These are phyloP conservation scores for Dendropsophus ebraccatus DNA, from an alignment of 2,113 vertebrate genomes.

Conservation along the genomic window DNA sequence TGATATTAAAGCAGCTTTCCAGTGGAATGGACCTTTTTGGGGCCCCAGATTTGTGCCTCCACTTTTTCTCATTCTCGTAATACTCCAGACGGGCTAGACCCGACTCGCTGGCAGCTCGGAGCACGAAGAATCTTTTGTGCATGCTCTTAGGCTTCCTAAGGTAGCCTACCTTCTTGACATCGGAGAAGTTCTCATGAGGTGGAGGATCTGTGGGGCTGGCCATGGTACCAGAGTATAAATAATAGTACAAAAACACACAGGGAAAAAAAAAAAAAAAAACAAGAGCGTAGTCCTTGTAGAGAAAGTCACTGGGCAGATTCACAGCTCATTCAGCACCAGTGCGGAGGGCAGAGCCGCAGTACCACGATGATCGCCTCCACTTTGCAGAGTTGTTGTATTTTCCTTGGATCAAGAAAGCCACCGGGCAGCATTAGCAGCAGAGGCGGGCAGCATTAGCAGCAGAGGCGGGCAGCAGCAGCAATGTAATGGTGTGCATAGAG, in stretches of 20 bases:
- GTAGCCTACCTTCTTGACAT: conserved; percentile 92
- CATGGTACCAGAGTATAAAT: conserved; percentile 51
- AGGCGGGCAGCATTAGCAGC: neutral
- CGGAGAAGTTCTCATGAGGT: conserved; percentile 81
- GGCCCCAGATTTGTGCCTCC: conserved; percentile 88
- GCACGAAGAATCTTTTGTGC: conserved; percentile 91
- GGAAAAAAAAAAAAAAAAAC: neutral
- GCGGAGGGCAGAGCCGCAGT: neutral
- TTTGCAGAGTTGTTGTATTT: conserved; percentile 53
- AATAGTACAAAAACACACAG: neutral
- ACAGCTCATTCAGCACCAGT: conserved; percentile 61
- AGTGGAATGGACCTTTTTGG: conserved; percentile 88
- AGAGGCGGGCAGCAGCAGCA: neutral
- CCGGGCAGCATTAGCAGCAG: neutral
- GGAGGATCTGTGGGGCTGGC: conserved; percentile 81
- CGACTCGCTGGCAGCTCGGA: conserved; percentile 82
- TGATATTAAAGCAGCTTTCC: conserved; percentile 91
- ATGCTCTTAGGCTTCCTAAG: conserved; percentile 93
- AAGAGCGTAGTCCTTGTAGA: conserved; percentile 53
- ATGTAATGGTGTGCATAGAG: neutral
- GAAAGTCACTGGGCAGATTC: conserved; percentile 57
- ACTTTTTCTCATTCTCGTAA: conserved; percentile 93
- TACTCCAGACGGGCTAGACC: conserved; percentile 89
- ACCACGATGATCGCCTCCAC: conserved; percentile 46
- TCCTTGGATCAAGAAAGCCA: neutral